Evolutionary conservation across 2,888 invertebrate species (phyloP), one percentile per base, ranked within the genome.

Genomic region (Rapana venosa): DNA sequence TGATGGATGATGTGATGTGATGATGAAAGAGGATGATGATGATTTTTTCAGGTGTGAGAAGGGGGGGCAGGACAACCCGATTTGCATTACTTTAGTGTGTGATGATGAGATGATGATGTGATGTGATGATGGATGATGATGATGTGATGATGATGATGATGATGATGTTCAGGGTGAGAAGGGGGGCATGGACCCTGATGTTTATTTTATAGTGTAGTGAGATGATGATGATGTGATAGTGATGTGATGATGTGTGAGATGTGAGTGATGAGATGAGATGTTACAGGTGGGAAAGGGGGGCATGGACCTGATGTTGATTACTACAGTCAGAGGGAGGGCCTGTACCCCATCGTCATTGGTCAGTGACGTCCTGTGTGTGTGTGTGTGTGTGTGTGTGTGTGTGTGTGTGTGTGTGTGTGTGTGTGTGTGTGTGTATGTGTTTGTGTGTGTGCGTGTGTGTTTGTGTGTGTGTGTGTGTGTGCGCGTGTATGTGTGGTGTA

Each of bases 261-360:
- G 47, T 47, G 47, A 47, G n/a, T n/a, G n/a, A n/a, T n/a, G n/a
- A n/a, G n/a, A n/a, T n/a, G n/a, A n/a, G n/a, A 61, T 61, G 35
- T 81, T 81, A 36, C 91, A 95, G 95, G 87, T 94, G 94, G 91
- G 94, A 94, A 58, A 90, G 92, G 30, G 92, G 89, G 88, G 6
- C 93, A 95, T 61, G 94, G 93, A 4, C 20, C 88, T 95, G 77
- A 91, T 92, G 20, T 92, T 96, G 13, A 95, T 91, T 96, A 96
- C 90, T 95, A 95, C 92, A 95, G 95, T n/a, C 91, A 92, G 8
- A 87, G 95, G 83, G 93, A 93, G 15, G 95, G 95, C 8, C 92
- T 95, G 13, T 94, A 95, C 90, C 95, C 95, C n/a, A 95, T 95
- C 35, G 95, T 95, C n/a, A 93, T 94, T 91, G 95, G 95, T 95